Evolutionary conservation across 2,113 vertebrate species (phyloP), one percentile per base, ranked within the genome.

Genomic region (Nothocercus nigrocapillus): DNA sequence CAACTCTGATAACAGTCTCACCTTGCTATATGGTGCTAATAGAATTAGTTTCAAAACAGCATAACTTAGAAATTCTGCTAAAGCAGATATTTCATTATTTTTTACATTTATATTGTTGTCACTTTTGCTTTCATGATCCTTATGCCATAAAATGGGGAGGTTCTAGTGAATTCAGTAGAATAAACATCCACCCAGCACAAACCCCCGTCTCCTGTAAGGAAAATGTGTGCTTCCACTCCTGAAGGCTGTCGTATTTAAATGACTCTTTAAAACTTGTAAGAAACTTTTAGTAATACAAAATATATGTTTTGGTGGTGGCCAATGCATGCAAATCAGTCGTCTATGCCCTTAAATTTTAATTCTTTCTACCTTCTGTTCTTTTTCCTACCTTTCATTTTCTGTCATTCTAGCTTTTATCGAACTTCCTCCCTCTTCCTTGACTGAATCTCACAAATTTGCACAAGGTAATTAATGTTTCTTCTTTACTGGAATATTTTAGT

Each of bases 361-460:
- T 81, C 51, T 88, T 88, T 88, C 42, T 85, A 24, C 18, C 61
- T 89, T 91, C 87, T 93, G 16, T 75, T 91, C 47, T 77, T 83
- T n/a, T 34, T 82, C 16, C 34, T 77, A 21, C 68, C 75, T 96
- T 84, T 97, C 79, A 59, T 84, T 90, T 69, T 69, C 88, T 76
- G 27, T 88, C 69, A 45, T 91, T 72, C 34, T 76, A 97, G 96
- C 97, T 94, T 93, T 97, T 96, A 42, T 95, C 92, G 96, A 97
- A 92, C 96, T 97, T 94, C 96, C 97, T 82, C 97, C 98, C 94
- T 98, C 98, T 77, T 97, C 98, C 91, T 98, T 97, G 75, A 90
- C 97, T 76, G 98, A 96, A 97, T 98, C 98, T 96, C 97, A 97
- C 88, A 98, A 93, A 95, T 67, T 92, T 90, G 32, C 94, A 40